A percentile compares a stretch with the other conserved stretches of the same genome.
These are phyloP conservation scores for Drosophila anceps DNA, from an alignment of 2,888 invertebrate species.

Conservation along the genomic window DNA sequence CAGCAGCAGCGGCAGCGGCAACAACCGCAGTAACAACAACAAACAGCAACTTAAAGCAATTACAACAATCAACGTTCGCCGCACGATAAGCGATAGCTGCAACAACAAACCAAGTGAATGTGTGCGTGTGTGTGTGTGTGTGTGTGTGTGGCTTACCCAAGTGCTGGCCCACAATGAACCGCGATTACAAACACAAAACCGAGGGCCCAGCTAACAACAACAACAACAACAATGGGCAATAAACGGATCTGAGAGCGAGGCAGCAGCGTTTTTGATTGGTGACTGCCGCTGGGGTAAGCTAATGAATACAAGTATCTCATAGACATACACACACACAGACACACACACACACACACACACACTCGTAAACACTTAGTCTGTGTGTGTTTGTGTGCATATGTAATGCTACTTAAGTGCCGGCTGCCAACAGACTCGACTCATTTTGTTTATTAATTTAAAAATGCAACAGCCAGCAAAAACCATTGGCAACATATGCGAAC, in stretches of 20 bases:
- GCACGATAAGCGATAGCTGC: slow-evolving; percentile 58
- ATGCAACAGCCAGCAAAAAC: slow-evolving; percentile 48
- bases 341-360: not conserved
- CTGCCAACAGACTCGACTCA: slow-evolving; percentile 40
- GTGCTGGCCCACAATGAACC: slow-evolving; percentile 67
- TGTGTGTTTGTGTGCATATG: slow-evolving; percentile 12
- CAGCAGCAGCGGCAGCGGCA: slow-evolving; percentile 11
- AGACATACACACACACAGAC: slow-evolving; percentile 42
- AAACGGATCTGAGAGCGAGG: slow-evolving; percentile 52
- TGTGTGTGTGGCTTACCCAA: slow-evolving; percentile 29
- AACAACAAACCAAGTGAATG: slow-evolving; percentile 12
- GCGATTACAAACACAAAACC: slow-evolving; percentile 60
- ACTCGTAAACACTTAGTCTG: too few relatives aligned
- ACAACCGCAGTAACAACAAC: slow-evolving; percentile 12
- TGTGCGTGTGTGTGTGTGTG: slow-evolving; percentile 7
- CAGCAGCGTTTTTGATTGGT: slow-evolving; percentile 59
- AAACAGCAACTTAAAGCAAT: slow-evolving; percentile 58
- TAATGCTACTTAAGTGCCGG: slow-evolving; percentile 44
- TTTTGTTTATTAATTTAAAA: slow-evolving; percentile 61
- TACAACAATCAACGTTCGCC: slow-evolving; percentile 65
- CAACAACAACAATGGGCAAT: slow-evolving; percentile 46
- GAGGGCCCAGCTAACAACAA: slow-evolving; percentile 43
- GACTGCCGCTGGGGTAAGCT: slow-evolving; percentile 56
- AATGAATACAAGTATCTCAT: slow-evolving; percentile 66
- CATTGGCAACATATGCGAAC: slow-evolving; percentile 60